phyloP scores from a whole-genome alignment of 2,797 vertebrate species.

The Leontocebus nigricollis region DNA sequence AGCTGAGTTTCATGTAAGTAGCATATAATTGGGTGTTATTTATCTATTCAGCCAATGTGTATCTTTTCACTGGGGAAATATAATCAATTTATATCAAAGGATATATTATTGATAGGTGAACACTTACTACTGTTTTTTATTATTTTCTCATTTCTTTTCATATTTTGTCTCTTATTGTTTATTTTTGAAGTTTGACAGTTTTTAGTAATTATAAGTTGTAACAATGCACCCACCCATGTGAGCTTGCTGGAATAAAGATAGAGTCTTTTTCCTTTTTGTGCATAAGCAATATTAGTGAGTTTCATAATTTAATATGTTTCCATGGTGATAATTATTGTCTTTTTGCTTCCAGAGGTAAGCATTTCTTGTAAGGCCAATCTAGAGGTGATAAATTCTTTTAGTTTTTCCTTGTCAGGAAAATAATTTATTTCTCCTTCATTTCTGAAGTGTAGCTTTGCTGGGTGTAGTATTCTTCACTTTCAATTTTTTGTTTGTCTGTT shows the following conservation, averaged over 20 bases:
- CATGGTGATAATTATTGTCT: not conserved
- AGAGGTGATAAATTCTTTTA: not conserved
- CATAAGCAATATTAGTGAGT: not conserved
- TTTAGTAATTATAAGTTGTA: not conserved
- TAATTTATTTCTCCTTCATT: not conserved
- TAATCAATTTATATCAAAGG: not conserved
- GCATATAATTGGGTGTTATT: too few relatives aligned
- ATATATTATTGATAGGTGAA: not conserved
- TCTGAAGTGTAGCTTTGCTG: not conserved
- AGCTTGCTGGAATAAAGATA: too few relatives aligned
- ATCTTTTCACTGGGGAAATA: not conserved
- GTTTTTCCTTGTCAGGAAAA: not conserved
- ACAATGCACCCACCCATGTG: too few relatives aligned
- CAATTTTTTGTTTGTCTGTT: not conserved
- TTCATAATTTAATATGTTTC: not conserved
- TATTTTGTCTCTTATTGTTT: not conserved
- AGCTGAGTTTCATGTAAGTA: too few relatives aligned
- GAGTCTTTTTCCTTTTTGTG: not conserved
- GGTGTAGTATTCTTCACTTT: not conserved
- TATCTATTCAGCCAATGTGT: too few relatives aligned
- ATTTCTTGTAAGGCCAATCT: not conserved
- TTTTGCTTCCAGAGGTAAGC: not conserved
- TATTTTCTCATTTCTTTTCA: not conserved
- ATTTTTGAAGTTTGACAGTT: not conserved
- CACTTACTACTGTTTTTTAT: not conserved